phyloP scores from a whole-genome alignment of 2,888 invertebrate genomes.

The Acanthosepion esculentum region DNA sequence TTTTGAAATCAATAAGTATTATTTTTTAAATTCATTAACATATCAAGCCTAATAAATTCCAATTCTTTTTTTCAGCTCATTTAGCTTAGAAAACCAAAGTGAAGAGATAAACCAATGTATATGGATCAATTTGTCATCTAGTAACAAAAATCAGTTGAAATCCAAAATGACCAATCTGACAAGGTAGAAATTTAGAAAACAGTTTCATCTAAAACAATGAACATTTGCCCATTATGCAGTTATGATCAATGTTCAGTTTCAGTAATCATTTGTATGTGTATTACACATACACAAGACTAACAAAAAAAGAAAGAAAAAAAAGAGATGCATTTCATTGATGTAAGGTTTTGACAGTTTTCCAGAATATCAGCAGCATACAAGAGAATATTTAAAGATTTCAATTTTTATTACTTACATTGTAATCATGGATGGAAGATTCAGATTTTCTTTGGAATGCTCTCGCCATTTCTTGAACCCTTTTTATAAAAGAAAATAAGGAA shows the following conservation, averaged over 20 bases:
- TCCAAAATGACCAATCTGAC: background rate
- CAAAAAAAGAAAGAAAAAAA: no score
- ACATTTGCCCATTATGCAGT: background rate
- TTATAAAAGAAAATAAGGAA: background rate
- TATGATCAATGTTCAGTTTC: background rate
- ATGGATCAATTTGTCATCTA: background rate
- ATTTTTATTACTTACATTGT: background rate
- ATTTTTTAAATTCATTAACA: background rate
- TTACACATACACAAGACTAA: no score
- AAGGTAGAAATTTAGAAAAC: background rate
- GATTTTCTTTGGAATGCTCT: conserved; percentile 41
- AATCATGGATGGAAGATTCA: conserved; percentile 43
- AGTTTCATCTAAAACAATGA: background rate
- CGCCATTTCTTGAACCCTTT: conserved; percentile 48
- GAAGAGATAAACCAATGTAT: background rate
- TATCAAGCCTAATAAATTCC: no score
- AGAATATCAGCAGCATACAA: background rate
- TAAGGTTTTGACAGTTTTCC: background rate
- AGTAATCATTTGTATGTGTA: background rate
- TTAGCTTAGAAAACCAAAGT: background rate
- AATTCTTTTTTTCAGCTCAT: background rate
- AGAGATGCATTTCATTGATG: no score
- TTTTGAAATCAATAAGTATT: background rate
- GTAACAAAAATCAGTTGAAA: background rate
- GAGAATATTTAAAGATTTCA: background rate